Conservation (phyloP, 2,113 vertebrate species). For the Callithrix jacchus region DNA sequence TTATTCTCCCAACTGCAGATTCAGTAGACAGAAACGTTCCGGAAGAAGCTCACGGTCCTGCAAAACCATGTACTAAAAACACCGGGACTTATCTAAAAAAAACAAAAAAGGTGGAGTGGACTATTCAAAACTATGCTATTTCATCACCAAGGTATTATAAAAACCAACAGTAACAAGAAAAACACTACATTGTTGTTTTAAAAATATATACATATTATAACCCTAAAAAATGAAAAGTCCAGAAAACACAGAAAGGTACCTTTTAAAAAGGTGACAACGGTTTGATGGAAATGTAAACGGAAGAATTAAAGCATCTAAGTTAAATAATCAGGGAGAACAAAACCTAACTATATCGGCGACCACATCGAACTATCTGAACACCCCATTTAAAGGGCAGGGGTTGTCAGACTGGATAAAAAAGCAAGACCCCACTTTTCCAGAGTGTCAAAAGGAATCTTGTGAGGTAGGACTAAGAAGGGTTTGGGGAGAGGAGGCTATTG, state of each 20-base stretch:
- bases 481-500: not conserved
- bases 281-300: not conserved
- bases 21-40: rapidly evolving
- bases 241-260: not conserved
- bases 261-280: not conserved
- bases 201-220: not conserved
- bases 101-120: not conserved
- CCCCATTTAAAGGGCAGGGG: not conserved
- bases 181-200: not conserved
- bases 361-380: not conserved
- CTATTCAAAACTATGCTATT: not conserved
- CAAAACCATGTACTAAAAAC: not conserved
- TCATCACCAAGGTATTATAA: not conserved
- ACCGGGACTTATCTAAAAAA: not conserved
- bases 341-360: not conserved
- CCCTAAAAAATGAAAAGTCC: not conserved
- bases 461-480: rapidly evolving
- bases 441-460: not conserved
- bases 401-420: rapidly evolving
- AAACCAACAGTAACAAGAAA: not conserved
- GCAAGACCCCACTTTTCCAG: not conserved
- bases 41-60: not conserved
- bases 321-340: not conserved
- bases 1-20: too few relatives aligned
- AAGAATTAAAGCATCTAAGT: not conserved